Evolutionary conservation across 2,888 invertebrate species (phyloP).

Genomic region (Xestia ashworthii): DNA sequence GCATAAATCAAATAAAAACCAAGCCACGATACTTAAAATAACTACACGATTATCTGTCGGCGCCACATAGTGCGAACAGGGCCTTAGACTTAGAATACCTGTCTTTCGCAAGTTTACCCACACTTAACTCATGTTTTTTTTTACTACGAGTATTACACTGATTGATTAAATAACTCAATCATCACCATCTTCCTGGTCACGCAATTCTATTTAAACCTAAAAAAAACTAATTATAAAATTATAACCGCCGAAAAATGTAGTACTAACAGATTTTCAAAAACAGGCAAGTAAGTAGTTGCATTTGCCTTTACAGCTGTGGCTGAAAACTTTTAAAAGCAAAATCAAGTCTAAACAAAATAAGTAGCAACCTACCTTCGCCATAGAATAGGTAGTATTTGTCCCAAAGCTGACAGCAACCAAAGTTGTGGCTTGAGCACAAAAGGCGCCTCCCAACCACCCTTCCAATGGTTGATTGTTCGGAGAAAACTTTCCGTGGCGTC

Average conservation of each 20-base stretch:
- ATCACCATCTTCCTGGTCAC: no score
- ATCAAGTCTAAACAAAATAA: neutral
- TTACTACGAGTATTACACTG: no score
- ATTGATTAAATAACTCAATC: neutral
- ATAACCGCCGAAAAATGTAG: neutral
- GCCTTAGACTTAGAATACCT: neutral
- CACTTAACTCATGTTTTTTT: neutral
- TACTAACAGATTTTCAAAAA: neutral
- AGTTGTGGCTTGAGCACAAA: constrained; percentile 27
- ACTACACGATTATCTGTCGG: no score
- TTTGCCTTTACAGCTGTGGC: neutral
- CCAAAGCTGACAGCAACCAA: constrained; percentile 6
- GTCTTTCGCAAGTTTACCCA: neutral
- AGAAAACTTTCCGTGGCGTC: constrained; percentile 34
- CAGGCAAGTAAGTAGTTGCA: neutral
- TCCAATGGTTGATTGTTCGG: constrained; percentile 25
- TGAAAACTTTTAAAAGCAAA: neutral
- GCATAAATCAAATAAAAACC: no score
- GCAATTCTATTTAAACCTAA: neutral
- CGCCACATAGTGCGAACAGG: no score
- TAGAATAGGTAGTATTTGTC: constrained; percentile 2
- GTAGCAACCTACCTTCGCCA: neutral
- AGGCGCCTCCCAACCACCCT: neutral
- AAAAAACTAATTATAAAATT: neutral
- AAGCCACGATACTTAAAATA: no score